A percentile compares a stretch with the other conserved stretches of the same genome.
These are phyloP conservation scores for Ptychoptera contaminata DNA, from an alignment of 2,888 invertebrate genomes.

Conservation along the genomic window DNA sequence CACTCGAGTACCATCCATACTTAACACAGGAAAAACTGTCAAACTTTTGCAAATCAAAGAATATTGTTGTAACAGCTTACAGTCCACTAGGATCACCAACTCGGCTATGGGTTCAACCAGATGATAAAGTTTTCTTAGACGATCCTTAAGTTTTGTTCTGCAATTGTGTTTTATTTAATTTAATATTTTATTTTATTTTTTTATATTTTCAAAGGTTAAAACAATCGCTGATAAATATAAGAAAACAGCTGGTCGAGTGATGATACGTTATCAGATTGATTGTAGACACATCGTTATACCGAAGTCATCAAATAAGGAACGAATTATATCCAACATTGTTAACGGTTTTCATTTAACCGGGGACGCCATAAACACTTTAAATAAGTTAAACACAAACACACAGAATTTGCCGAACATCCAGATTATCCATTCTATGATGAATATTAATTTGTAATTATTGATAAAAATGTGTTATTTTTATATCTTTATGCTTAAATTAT, in stretches of 20 bases:
- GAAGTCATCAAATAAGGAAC: slow-evolving; percentile 59
- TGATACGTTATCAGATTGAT: slow-evolving; percentile 50
- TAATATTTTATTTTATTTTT: slow-evolving; percentile 6
- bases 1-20: slow-evolving; percentile 71
- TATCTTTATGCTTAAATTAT: no score
- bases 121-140: slow-evolving; percentile 52
- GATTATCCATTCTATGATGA: slow-evolving; percentile 10
- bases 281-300: slow-evolving; percentile 62
- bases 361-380: slow-evolving; percentile 50
- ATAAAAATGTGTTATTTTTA: no score
- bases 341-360: slow-evolving; percentile 55
- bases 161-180: no score
- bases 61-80: slow-evolving; percentile 61
- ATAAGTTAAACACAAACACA: slow-evolving; percentile 54
- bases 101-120: slow-evolving; percentile 66
- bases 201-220: slow-evolving; percentile 38
- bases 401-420: slow-evolving; percentile 34
- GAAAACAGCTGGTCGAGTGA: slow-evolving; percentile 48
- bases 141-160: slow-evolving; percentile 39
- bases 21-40: slow-evolving; percentile 53
- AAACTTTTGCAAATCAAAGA: slow-evolving; percentile 47
- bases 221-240: slow-evolving; percentile 39
- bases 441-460: no score
- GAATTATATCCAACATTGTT: slow-evolving; percentile 57
- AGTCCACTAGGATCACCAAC: slow-evolving; percentile 63